Base-by-base conservation (phyloP, 2,888 invertebrate species). In the Tineola bisselliella region DNA sequence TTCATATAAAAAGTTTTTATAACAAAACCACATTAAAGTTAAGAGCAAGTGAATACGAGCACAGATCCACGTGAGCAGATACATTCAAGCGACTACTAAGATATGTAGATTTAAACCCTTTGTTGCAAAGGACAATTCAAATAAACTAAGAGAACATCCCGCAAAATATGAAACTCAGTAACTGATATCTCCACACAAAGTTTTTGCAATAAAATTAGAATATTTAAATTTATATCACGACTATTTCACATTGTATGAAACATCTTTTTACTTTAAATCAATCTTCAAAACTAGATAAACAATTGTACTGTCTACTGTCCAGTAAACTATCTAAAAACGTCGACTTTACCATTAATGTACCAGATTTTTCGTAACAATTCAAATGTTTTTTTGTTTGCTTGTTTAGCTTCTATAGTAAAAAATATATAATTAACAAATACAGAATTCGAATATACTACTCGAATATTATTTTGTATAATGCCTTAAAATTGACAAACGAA, bases 1-100 rank as follows among this genome's bases (percentile, higher is more conserved):
- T 48, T 48, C 6, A 25, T 25, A 6, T 48, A 48, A 17, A 48
- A 17, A 48, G 2, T 3, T 43, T 8, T 43, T 48, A n/a, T 15
- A 48, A 48, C 6, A 17, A 48, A 48, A 48, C 15, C n/a, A 17
- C 15, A 6, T 38, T 38, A 38, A 38, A 17, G 48, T 48, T 8
- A n/a, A 48, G 48, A 38, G 6, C 48, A n/a, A 17, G 15, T 17
- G 48, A 48, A 48, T 48, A 48, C 15, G 15, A 56, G 56, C 56
- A 13, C 19, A 56, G 82, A 83, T 83, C 77, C 81, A 80, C 82
- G 82, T 83, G 79, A 73, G 73, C 58, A 65, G 82, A 82, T 82
- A 81, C 67, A 62, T 61, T 62, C 61, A 62, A 65, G 65, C 69
- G 69, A 63, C 66, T 64, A 71, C 67, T 66, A 64, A 77, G 79